A percentile compares a stretch with the other conserved stretches of the same genome.
phyloP scores from a whole-genome alignment of 2,888 invertebrate species.

The Drosophila mercatorum region DNA sequence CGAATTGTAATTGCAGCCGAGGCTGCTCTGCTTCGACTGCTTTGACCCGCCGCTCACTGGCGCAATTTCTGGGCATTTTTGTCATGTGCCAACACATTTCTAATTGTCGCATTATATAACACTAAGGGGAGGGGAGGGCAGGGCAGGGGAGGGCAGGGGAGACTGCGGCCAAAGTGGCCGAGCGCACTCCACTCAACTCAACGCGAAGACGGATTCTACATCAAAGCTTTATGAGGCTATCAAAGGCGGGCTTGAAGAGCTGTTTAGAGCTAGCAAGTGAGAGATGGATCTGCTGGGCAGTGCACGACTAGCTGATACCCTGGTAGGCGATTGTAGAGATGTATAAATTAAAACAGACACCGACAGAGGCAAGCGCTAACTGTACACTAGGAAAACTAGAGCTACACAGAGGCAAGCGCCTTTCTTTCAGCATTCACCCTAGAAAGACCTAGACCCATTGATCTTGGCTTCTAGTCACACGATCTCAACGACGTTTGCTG shows the following conservation, averaged over 20 bases:
- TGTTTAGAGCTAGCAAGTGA: no score
- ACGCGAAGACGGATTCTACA: background rate
- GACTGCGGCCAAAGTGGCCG: constrained; percentile 2
- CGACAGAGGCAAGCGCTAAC: no score
- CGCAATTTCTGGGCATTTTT: constrained; percentile 19
- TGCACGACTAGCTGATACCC: background rate
- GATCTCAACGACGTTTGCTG: background rate
- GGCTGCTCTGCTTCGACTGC: constrained; percentile 25
- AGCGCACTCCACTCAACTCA: background rate
- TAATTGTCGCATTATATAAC: constrained; percentile 33
- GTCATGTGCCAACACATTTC: constrained; percentile 27
- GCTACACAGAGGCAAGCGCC: background rate
- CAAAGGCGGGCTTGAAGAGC: background rate
- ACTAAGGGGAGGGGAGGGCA: no score
- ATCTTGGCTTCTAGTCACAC: background rate
- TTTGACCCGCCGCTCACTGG: constrained; percentile 41
- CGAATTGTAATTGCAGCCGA: constrained; percentile 47
- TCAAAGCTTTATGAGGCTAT: background rate
- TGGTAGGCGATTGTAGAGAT: no score
- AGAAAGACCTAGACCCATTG: background rate
- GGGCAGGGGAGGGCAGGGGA: no score
- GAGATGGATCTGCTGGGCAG: background rate
- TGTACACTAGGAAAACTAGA: no score
- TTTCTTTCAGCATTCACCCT: background rate
- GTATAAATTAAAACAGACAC: no score